Evolutionary conservation across 2,888 invertebrate genomes (phyloP), one percentile per base, ranked within the genome.

Genomic region (Cataglyphis altisquamis): DNA sequence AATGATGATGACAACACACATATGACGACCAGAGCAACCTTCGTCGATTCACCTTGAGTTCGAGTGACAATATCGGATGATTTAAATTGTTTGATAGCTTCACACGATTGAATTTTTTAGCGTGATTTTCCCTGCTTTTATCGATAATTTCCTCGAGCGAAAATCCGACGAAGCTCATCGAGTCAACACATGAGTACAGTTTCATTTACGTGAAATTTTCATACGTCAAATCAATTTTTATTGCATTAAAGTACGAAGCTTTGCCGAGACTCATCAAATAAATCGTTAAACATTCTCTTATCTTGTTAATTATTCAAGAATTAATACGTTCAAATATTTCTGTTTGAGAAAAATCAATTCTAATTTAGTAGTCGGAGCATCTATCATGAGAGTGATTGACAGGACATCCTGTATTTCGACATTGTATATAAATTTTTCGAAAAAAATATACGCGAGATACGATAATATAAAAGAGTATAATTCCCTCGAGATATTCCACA

Each of bases 391-490:
- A n/a, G n/a, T 39, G 57, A 5, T 8, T 10, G 12, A 1, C 25
- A 41, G 57, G 12, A 32, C 12, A 15, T 62, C 15, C 12, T 39
- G 39, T 29, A 72, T 60, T 39, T 60, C 32, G 18, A 73, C n/a
- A 39, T 62, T 15, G 21, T 36, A 74, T 32, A 62, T 62, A 45
- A 74, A 74, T 74, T 63, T 21, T 21, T 74, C 18, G 29, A 45
- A 45, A 41, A 48, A 32, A 74, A 1, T 9, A 2, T 4, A 29
- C 25, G 41, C 8, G 21, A 32, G 15, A 62, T 63, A 63, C 4
- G 62, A 48, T n/a, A n/a, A 29, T 29, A 52, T 25, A 48, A 52
- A 75, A 39, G 18, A 75, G 25, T 63, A 77, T 67, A 77, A 77
- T 77, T 67, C 25, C n/a, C 39, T 52, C 52, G 39, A 52, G 39